phyloP scores from a whole-genome alignment of 1,140 invertebrate genomes.

The Drosophila prosaltans region DNA sequence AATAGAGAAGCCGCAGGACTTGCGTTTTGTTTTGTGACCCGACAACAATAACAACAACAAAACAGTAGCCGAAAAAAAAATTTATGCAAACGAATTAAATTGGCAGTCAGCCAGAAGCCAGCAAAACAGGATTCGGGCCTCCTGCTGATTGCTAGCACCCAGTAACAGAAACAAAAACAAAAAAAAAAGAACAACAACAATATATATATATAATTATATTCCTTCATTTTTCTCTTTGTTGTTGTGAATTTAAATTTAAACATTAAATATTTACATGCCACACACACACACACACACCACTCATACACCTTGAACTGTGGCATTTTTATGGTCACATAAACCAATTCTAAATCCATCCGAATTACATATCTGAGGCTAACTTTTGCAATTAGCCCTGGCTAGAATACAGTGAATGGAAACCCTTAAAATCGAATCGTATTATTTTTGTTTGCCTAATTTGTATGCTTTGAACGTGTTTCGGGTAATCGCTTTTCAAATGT shows the following conservation, averaged over 20 bases:
- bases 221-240: neutral
- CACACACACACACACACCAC: constrained; percentile 22
- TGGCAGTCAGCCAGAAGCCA: constrained; percentile 65
- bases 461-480: constrained; percentile 10
- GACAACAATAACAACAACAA: constrained; percentile 17
- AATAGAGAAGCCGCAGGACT: constrained; percentile 52
- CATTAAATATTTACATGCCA: constrained; percentile 64
- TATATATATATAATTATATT: constrained; percentile 51
- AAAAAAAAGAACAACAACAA: constrained; percentile 10
- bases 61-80: constrained; percentile 56
- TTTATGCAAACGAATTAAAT: constrained; percentile 79
- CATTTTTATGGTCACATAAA: constrained; percentile 47
- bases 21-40: constrained; percentile 49
- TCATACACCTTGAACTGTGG: constrained; percentile 19
- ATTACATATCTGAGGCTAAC: constrained; percentile 7
- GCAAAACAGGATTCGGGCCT: constrained; percentile 11
- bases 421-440: constrained; percentile 6
- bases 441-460: constrained; percentile 14
- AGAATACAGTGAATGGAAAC: neutral
- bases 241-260: constrained; percentile 60
- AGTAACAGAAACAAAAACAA: constrained; percentile 39
- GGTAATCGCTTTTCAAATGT: constrained; percentile 38
- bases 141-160: constrained; percentile 5
- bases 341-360: constrained; percentile 32
- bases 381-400: constrained; percentile 4